These are phyloP conservation scores for Mormoops blainvillei DNA, from an alignment of 2,113 vertebrate species.

Conservation along the genomic window DNA sequence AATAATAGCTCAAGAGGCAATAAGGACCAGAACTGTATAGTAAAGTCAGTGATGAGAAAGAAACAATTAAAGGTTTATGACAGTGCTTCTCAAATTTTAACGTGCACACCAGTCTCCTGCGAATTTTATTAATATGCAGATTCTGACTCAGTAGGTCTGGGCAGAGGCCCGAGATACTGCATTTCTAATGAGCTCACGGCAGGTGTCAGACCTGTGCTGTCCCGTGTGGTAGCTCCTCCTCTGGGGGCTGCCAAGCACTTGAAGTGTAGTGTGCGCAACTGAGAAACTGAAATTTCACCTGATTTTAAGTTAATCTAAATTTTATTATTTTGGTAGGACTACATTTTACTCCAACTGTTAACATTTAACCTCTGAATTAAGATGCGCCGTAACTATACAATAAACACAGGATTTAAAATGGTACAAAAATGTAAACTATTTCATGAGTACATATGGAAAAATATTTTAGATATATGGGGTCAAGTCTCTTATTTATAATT, in stretches of 20 bases:
- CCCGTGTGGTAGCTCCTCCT: too few relatives aligned
- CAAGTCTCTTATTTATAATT: not conserved
- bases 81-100: not conserved
- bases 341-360: not conserved
- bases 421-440: not conserved
- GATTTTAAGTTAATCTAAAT: not conserved
- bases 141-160: not conserved
- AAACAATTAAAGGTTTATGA: not conserved
- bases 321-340: not conserved
- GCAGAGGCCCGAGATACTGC: too few relatives aligned
- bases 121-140: not conserved
- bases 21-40: not conserved
- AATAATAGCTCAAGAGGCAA: not conserved
- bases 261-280: not conserved
- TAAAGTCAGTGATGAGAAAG: not conserved
- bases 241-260: not conserved
- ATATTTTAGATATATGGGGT: not conserved
- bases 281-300: not conserved
- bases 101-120: not conserved
- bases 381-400: not conserved
- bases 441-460: not conserved
- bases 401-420: not conserved
- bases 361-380: not conserved
- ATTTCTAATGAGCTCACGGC: not conserved
- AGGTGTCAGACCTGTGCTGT: not conserved